Evolutionary conservation across 2,888 invertebrate genomes (phyloP).

Genomic region (Oligia strigilis): DNA sequence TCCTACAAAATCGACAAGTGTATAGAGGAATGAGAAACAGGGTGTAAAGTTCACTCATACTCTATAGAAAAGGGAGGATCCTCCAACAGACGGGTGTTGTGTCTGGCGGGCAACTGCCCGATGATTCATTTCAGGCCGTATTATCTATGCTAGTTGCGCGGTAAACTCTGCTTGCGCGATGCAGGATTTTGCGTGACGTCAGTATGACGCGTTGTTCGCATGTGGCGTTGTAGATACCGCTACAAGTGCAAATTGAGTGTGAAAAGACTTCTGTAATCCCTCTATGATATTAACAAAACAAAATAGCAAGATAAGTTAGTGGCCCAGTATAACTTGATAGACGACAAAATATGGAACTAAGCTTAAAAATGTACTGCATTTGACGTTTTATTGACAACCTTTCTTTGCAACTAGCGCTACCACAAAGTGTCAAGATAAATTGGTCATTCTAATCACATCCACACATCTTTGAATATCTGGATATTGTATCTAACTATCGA

Average conservation of each 20-base stretch:
- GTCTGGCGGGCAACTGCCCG: too few relatives aligned
- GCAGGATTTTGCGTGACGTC: too few relatives aligned
- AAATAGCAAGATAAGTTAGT: constrained; percentile 1
- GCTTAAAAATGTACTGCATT: background rate
- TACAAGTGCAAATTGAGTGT: constrained; percentile 11
- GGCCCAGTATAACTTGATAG: background rate
- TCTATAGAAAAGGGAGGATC: too few relatives aligned
- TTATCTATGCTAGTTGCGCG: too few relatives aligned
- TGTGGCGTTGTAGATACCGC: too few relatives aligned
- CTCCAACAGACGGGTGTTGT: too few relatives aligned
- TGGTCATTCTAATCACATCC: constrained; percentile 19
- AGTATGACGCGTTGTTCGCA: too few relatives aligned
- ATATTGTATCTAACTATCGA: constrained; percentile 47
- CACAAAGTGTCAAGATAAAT: constrained; percentile 28
- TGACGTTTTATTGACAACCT: background rate
- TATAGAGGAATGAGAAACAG: too few relatives aligned
- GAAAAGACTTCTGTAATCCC: constrained; percentile 5
- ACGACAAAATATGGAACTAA: background rate
- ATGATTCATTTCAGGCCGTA: too few relatives aligned
- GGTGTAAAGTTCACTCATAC: too few relatives aligned
- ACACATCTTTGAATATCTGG: constrained; percentile 47
- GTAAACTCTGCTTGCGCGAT: too few relatives aligned
- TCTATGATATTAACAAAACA: background rate
- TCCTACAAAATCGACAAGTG: background rate
- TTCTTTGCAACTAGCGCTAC: background rate